Evolutionary conservation across 2,113 vertebrate genomes (phyloP).

Genomic region (Onychostoma macrolepis): DNA sequence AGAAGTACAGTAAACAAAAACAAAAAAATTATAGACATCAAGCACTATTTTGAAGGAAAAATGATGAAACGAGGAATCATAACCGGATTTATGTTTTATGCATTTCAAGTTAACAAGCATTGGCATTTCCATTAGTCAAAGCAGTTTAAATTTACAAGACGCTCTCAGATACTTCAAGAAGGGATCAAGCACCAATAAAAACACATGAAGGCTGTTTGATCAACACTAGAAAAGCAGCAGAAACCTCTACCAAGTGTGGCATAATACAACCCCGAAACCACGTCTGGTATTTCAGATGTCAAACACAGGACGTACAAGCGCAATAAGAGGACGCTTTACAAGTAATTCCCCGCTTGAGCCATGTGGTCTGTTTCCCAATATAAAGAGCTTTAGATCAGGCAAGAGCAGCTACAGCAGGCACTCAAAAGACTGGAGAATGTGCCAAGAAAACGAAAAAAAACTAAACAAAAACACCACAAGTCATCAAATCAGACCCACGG

Average conservation of each 20-base stretch:
- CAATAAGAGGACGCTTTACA: not conserved
- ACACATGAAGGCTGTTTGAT: not conserved
- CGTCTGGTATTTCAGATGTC: not conserved
- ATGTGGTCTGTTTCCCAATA: slow-evolving; percentile 23
- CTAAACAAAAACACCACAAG: not conserved
- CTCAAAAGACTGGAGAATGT: not conserved
- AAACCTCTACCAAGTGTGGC: not conserved
- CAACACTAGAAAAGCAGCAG: not conserved
- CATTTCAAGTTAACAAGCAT: slow-evolving; percentile 1
- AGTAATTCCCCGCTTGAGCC: slow-evolving; percentile 16
- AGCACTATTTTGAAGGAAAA: not conserved
- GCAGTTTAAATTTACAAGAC: not conserved
- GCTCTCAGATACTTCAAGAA: not conserved
- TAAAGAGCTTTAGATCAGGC: slow-evolving; percentile 29
- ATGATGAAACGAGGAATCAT: not conserved
- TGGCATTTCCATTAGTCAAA: slow-evolving; percentile 1
- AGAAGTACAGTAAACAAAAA: not conserved
- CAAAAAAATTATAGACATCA: not conserved
- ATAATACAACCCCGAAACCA: not conserved
- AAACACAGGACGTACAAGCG: not conserved
- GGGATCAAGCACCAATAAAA: slow-evolving; percentile 1
- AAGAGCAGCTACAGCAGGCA: not conserved
- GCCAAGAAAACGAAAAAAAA: not conserved
- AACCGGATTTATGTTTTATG: not conserved
- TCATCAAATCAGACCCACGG: not conserved